Base-by-base conservation (phyloP, 1,140 invertebrate genomes). In the Drosophila leontia region DNA sequence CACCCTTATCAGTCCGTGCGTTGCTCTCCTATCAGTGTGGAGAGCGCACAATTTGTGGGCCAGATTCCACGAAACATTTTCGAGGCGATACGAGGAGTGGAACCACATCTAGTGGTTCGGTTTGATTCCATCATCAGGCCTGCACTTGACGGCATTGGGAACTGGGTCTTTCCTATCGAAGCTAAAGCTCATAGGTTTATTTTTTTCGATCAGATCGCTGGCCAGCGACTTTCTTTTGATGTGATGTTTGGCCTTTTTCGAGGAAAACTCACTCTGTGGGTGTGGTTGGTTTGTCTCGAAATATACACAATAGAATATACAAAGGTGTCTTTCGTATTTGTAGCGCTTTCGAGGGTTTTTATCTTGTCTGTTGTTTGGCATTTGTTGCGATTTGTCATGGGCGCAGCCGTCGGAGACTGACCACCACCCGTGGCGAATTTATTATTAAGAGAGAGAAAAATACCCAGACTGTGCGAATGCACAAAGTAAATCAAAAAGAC, bases 351-450 rank as follows among this genome's bases (percentile, higher is more conserved):
- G 69, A 59, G 50, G 59, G 60, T 61, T 81, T 83, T 79, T 75
- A 82, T 77, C 61, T 45, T 78, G 74, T 61, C 74, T 80, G 78
- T 71, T 80, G 70, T 75, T 80, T 81, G 78, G 71, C 76, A 84
- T 80, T 84, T 80, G 61, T 64, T 56, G 61, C 81, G 81, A 84
- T 84, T 84, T 84, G 81, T 84, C 81, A 84, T 84, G 81, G 80
- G 42, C 70, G 59, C 75, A 68, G 60, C 59, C 48, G 41, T 42
- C 56, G 69, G 78, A 59, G 78, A 62, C 78, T 63, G 57, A 59
- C 53, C 32, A 39, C 82, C 75, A 55, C 82, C 82, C 69, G 79
- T 82, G 64, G 82, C 78, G 82, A 86, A 75, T 78, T 85, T 75
- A 75, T 85, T 78, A 81, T 84, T 83, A 84, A 79, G 56, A 76